phyloP scores from a whole-genome alignment of 2,113 vertebrate genomes.

The Condylura cristata region DNA sequence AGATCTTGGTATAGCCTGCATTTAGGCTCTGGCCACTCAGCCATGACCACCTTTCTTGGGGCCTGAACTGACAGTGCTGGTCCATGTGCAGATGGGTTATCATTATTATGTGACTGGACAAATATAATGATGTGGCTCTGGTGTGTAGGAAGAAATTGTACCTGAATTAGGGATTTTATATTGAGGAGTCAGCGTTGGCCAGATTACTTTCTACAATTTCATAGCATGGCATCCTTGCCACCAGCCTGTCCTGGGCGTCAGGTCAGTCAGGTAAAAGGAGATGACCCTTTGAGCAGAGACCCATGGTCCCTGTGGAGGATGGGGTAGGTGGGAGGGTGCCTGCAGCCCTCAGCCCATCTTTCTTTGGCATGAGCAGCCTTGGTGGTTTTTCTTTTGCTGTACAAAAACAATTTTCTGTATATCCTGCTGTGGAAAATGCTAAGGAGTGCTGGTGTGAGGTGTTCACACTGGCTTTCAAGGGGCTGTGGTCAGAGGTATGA shows the following conservation, averaged over 20 bases:
- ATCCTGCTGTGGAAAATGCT: neutral
- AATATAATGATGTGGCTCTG: neutral
- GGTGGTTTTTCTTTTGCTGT: neutral
- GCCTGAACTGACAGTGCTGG: neutral
- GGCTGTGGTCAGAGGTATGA: rapidly evolving
- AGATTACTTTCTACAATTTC: neutral
- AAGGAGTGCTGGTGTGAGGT: neutral
- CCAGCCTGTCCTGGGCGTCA: neutral
- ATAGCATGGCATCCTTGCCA: rapidly evolving
- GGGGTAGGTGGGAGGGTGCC: rapidly evolving
- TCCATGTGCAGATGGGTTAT: neutral
- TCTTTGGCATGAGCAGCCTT: neutral
- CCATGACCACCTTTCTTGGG: neutral
- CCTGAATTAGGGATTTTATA: neutral
- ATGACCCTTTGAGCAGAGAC: neutral
- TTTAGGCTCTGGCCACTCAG: neutral
- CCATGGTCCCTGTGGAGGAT: neutral
- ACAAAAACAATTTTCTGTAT: neutral
- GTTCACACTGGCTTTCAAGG: neutral
- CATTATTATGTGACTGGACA: neutral
- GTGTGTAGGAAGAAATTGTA: neutral
- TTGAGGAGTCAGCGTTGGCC: neutral
- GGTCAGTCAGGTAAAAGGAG: neutral
- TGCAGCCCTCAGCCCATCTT: neutral
- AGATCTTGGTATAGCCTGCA: neutral